A percentile compares a stretch with the other conserved stretches of the same genome.
Evolutionary conservation across 2,888 invertebrate species (phyloP).

Genomic region (Caenorhabditis doughertyi): DNA sequence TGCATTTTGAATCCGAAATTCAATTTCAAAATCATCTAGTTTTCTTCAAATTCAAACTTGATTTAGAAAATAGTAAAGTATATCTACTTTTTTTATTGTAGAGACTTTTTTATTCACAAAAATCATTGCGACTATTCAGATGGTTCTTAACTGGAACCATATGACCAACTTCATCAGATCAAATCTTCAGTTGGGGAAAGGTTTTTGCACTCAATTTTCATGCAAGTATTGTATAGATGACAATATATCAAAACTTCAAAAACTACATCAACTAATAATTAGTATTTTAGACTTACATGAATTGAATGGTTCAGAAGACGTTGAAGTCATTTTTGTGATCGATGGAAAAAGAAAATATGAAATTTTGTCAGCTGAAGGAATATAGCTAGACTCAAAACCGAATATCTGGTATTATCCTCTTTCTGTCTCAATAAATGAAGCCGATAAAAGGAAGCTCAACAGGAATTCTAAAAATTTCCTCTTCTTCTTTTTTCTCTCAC

Average conservation of each 20-base stretch:
- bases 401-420: constrained; percentile 35
- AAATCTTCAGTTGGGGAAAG: too few relatives aligned
- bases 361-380: neutral
- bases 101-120: too few relatives aligned
- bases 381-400: neutral
- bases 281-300: constrained; percentile 28
- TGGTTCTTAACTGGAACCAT: too few relatives aligned
- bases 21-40: neutral
- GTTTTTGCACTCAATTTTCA: too few relatives aligned
- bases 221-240: too few relatives aligned
- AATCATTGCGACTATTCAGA: too few relatives aligned
- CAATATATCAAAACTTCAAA: neutral
- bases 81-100: too few relatives aligned
- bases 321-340: constrained; percentile 30
- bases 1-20: constrained; percentile 4
- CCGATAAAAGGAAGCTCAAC: constrained; percentile 42
- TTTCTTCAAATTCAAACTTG: neutral
- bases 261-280: neutral
- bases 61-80: neutral
- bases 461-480: constrained; percentile 29
- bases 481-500: constrained; percentile 5
- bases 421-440: constrained; percentile 1
- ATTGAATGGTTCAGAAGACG: constrained; percentile 22
- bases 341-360: neutral
- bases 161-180: too few relatives aligned